A percentile compares a stretch with the other conserved stretches of the same genome.
phyloP scores from a whole-genome alignment of 2,888 invertebrate species.

The Crocallis elinguaria region DNA sequence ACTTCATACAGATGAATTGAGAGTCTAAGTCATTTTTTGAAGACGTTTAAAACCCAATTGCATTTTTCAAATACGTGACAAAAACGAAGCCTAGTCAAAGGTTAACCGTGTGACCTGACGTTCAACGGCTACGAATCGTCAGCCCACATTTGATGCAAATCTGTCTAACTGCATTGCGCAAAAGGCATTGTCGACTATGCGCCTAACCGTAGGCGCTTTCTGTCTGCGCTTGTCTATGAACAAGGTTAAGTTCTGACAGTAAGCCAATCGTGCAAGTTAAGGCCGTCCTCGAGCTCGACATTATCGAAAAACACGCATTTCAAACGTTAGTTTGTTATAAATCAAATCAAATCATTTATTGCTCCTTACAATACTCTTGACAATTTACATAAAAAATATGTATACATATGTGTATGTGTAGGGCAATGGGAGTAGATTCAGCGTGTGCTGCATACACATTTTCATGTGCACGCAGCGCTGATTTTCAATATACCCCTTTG shows the following conservation, averaged over 20 bases:
- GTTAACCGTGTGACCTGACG: conserved; percentile 11
- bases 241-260: conserved; percentile 13
- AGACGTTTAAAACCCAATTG: background rate
- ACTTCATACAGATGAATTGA: too few relatives aligned
- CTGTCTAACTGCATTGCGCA: conserved; percentile 43
- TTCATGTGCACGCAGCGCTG: too few relatives aligned
- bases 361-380: too few relatives aligned
- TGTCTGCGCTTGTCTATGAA: conserved; percentile 29
- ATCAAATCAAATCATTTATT: too few relatives aligned
- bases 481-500: too few relatives aligned
- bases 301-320: too few relatives aligned
- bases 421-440: too few relatives aligned
- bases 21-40: too few relatives aligned
- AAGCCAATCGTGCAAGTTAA: conserved; percentile 20
- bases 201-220: conserved; percentile 36
- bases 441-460: too few relatives aligned
- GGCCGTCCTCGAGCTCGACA: background rate
- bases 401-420: too few relatives aligned
- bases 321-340: too few relatives aligned
- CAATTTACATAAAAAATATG: too few relatives aligned
- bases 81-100: background rate
- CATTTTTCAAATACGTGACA: background rate
- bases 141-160: conserved; percentile 40
- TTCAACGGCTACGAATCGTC: conserved; percentile 12
- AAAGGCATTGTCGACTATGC: conserved; percentile 27